Evolutionary conservation across 2,113 vertebrate genomes (phyloP), one percentile per base, ranked within the genome.

Genomic region (Neomonachus schauinslandi): DNA sequence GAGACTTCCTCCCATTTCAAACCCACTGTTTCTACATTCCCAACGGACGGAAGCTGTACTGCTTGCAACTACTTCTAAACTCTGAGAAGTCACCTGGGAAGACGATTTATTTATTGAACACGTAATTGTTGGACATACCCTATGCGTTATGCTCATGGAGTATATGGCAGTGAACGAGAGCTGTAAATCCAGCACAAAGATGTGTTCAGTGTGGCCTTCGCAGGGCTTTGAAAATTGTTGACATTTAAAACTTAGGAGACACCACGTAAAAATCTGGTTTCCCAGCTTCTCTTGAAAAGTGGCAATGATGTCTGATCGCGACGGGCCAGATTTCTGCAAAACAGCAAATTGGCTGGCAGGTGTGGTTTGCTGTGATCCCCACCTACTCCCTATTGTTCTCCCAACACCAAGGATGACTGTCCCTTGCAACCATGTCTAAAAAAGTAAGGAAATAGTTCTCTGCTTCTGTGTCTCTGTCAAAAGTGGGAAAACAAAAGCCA

Each of bases 401-500:
- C 11, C 16, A 28, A 2, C 5, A 6, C 42, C 46, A 36, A 19
- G 15, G 36, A 7, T 0, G 5, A 6, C 3, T 18, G 81, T 22
- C 33, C 2, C 19, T 16, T 19, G 81, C 13, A 46, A 9, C 31
- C 11, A 18, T 18, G 33, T 9, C 24, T 74, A 28, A 74, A 46
- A 74, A 74, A 16, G 46, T 22, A 36, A n/a, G 33, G 42, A 39
- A 22, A 39, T 10, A 31, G 31, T 42, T 22, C 67, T 77, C 57
- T 63, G 77, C 59, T 31, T 59, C 88, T 79, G 61, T 1, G 4
- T 61, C 80, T 85, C 83, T 61, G 67, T 92, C 83, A 69, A 39
- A 81, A 89, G 90, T 7, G 21, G 42, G 39, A 28, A 67, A 89
- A 91, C 81, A 91, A 83, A 88, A 77, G 89, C 63, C 92, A 89